These are phyloP conservation scores for Rhagonycha fulva DNA, from an alignment of 2,888 invertebrate species.

Conservation along the genomic window DNA sequence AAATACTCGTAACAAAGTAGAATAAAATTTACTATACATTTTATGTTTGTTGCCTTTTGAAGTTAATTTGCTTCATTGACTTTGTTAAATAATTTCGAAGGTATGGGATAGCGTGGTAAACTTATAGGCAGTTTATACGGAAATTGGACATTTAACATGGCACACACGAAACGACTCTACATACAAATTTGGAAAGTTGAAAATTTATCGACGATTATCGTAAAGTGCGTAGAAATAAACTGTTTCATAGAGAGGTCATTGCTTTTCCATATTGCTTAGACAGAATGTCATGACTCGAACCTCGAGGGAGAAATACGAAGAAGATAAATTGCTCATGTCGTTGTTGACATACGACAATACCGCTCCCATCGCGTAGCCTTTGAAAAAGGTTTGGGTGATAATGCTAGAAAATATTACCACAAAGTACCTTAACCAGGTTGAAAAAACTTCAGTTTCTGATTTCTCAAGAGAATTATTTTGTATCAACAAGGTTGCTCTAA, in stretches of 20 bases:
- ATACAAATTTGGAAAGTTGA: conserved; percentile 17
- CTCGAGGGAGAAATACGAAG: conserved; percentile 49
- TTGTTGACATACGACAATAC: conserved; percentile 53
- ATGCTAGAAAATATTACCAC: conserved; percentile 32
- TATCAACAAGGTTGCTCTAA: neutral
- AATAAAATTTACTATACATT: neutral
- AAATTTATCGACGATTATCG: conserved; percentile 27
- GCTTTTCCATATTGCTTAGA: conserved; percentile 41
- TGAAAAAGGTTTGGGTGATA: conserved; percentile 28
- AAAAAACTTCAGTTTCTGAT: neutral
- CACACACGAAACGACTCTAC: conserved; percentile 10
- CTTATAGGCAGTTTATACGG: conserved; percentile 16
- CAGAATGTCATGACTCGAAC: conserved; percentile 46
- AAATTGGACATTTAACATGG: conserved; percentile 14
- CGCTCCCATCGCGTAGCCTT: conserved; percentile 34
- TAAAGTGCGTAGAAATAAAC: conserved; percentile 20
- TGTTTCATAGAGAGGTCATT: conserved; percentile 37
- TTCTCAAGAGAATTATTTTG: neutral
- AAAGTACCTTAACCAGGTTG: conserved; percentile 14
- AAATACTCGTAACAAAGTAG: conserved; percentile 4
- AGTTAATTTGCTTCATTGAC: neutral
- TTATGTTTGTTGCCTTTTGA: neutral
- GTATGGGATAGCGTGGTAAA: neutral
- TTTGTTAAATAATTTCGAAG: neutral
- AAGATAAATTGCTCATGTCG: conserved; percentile 53